These are phyloP conservation scores for Sipha maydis DNA, from an alignment of 2,888 invertebrate species.

Conservation along the genomic window DNA sequence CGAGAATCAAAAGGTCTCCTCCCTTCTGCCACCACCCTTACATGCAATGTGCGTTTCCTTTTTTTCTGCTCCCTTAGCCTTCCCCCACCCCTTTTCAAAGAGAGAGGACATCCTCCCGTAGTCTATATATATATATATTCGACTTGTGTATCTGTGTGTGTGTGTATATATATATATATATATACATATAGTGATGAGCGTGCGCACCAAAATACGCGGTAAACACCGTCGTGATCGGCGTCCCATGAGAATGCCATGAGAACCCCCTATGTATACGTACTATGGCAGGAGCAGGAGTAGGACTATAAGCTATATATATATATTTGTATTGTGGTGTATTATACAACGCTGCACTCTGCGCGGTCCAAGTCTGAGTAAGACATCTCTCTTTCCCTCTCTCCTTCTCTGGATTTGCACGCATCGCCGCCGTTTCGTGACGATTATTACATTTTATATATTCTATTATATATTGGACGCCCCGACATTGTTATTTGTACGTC, in stretches of 20 bases:
- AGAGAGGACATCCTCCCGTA: slow-evolving; percentile 21
- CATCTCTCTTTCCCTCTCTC: slow-evolving; percentile 1
- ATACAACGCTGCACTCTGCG: background rate
- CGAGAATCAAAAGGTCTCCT: slow-evolving; percentile 60
- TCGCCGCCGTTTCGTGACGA: slow-evolving; percentile 30
- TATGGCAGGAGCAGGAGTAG: background rate
- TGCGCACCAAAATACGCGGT: slow-evolving; percentile 34
- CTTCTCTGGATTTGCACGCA: slow-evolving; percentile 33
- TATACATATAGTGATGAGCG: slow-evolving; percentile 9
- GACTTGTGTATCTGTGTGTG: no score
- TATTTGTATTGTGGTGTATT: background rate
- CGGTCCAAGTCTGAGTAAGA: slow-evolving; percentile 33
- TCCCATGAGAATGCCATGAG: slow-evolving; percentile 42
- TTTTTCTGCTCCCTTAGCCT: slow-evolving; percentile 9
- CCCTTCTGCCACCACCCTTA: slow-evolving; percentile 49
- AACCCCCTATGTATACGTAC: background rate
- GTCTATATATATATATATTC: background rate
- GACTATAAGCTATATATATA: background rate
- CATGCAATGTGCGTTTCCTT: slow-evolving; percentile 65
- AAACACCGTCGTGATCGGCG: slow-evolving; percentile 58
- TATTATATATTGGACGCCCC: background rate
- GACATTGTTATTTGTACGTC: no score
- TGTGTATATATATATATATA: background rate
- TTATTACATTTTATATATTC: slow-evolving; percentile 1
- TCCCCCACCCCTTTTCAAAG: background rate